phyloP scores from a whole-genome alignment of 2,888 invertebrate genomes.

The Trachelus troglodyta region DNA sequence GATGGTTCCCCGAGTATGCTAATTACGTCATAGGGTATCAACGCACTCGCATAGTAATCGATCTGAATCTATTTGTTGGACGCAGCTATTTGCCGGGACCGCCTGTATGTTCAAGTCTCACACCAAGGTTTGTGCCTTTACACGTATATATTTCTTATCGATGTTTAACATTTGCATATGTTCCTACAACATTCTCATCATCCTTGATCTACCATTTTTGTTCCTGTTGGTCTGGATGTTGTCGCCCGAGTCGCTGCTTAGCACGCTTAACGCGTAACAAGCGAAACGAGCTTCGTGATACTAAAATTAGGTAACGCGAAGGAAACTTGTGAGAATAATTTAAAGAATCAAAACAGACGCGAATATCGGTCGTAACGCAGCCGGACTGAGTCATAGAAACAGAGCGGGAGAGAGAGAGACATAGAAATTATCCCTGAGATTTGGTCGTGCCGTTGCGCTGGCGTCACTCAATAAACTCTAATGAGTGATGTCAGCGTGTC shows the following conservation, averaged over 20 bases:
- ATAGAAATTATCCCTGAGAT: neutral
- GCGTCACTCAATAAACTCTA: constrained; percentile 54
- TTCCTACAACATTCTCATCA: neutral
- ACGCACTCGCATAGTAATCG: constrained; percentile 31
- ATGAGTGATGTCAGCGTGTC: constrained; percentile 64
- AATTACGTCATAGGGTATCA: neutral
- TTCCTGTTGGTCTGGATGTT: neutral
- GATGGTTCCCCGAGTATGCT: neutral
- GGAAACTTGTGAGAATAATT: neutral
- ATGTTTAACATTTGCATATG: neutral
- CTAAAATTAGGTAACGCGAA: neutral
- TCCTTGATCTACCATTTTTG: neutral
- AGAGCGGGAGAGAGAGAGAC: neutral
- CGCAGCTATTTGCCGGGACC: constrained; percentile 70
- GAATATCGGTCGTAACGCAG: too few relatives aligned
- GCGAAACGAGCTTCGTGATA: neutral
- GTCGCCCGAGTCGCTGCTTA: neutral
- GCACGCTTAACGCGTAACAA: neutral
- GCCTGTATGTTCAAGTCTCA: constrained; percentile 68
- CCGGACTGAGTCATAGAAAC: too few relatives aligned
- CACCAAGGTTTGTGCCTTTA: constrained; percentile 61
- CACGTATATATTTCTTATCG: neutral
- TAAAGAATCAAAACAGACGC: neutral
- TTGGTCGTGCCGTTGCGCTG: constrained; percentile 8
- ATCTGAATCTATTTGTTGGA: constrained; percentile 49